Evolutionary conservation across 2,888 invertebrate species (phyloP).

Genomic region (Eristalis tenax): DNA sequence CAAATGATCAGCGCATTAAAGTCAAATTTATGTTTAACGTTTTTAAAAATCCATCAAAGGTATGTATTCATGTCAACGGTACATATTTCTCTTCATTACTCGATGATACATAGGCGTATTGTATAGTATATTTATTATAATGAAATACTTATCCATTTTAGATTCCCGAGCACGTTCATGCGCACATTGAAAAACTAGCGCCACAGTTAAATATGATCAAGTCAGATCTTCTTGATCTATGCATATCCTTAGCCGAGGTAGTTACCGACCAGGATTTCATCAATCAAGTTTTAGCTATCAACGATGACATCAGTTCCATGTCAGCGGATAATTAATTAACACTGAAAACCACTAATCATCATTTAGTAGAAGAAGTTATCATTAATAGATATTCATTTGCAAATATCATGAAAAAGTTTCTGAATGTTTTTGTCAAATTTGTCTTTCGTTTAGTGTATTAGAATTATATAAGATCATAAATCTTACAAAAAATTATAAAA

Average conservation of each 20-base stretch:
- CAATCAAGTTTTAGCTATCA: constrained; percentile 89
- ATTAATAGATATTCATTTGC: constrained; percentile 60
- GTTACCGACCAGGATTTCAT: constrained; percentile 88
- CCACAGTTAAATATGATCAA: constrained; percentile 87
- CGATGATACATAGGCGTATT: neutral
- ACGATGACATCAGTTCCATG: constrained; percentile 89
- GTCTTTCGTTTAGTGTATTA: constrained; percentile 64
- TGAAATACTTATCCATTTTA: constrained; percentile 76
- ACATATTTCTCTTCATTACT: neutral
- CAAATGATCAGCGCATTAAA: constrained; percentile 85
- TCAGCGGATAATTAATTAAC: constrained; percentile 86
- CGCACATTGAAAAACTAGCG: constrained; percentile 87
- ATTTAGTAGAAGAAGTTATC: constrained; percentile 56
- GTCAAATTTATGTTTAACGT: constrained; percentile 89
- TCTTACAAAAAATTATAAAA: constrained; percentile 12
- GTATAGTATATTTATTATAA: neutral
- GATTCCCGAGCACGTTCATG: constrained; percentile 84
- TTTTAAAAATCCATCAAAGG: constrained; percentile 84
- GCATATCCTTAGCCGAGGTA: constrained; percentile 86
- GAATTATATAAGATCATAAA: constrained; percentile 25
- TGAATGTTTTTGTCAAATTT: constrained; percentile 68
- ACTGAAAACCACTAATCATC: constrained; percentile 64
- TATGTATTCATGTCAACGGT: constrained; percentile 74
- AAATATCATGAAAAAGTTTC: constrained; percentile 60
- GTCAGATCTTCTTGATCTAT: constrained; percentile 84